Evolutionary conservation across 2,797 vertebrate species (phyloP).

Genomic region (Sebastes kiyomatsui): DNA sequence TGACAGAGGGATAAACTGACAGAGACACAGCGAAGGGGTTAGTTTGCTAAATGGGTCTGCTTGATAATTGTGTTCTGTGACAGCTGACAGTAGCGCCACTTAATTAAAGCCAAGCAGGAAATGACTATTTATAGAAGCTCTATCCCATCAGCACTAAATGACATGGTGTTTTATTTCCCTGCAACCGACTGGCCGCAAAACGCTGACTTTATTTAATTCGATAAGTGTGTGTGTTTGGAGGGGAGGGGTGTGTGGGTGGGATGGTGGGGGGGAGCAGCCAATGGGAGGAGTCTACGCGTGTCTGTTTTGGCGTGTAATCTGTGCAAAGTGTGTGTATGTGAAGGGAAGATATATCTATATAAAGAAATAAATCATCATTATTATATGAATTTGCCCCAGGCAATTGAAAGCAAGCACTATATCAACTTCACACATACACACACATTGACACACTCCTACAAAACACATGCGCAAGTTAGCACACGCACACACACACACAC

Average conservation of each 20-base stretch:
- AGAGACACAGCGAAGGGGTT: constrained; percentile 61
- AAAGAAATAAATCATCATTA: constrained; percentile 40
- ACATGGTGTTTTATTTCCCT: constrained; percentile 78
- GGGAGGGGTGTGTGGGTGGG: not conserved
- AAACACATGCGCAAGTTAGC: constrained; percentile 26
- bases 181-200: constrained; percentile 66
- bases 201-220: constrained; percentile 79
- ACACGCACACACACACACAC: constrained; percentile 8
- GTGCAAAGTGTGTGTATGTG: constrained; percentile 9
- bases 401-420: constrained; percentile 36
- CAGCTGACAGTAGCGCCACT: constrained; percentile 82
- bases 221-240: constrained; percentile 66
- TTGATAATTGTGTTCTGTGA: constrained; percentile 82
- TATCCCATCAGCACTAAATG: constrained; percentile 80
- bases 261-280: not conserved
- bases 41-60: constrained; percentile 78
- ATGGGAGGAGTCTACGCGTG: constrained; percentile 4
- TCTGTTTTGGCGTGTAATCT: constrained; percentile 17
- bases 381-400: constrained; percentile 42
- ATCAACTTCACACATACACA: constrained; percentile 19
- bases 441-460: constrained; percentile 24
- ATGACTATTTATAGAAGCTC: constrained; percentile 79
- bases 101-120: constrained; percentile 85
- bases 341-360: constrained; percentile 14
- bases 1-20: constrained; percentile 61